Base-by-base conservation (phyloP, 2,113 vertebrate genomes). In the Labrus mixtus region DNA sequence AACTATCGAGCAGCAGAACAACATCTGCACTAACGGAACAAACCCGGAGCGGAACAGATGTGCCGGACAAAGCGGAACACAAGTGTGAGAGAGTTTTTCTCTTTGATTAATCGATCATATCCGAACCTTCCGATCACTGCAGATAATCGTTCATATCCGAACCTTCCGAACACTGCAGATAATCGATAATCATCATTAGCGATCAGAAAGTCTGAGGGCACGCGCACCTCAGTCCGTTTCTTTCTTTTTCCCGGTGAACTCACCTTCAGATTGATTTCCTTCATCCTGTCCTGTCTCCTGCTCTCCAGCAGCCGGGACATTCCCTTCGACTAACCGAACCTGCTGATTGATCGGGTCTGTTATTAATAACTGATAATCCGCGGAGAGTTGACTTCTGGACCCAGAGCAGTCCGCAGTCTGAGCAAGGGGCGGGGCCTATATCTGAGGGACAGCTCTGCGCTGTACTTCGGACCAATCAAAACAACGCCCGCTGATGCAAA, bases 251-350 rank as follows among this genome's bases (percentile, higher is more conserved):
- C 15, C 39, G 45, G 60, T 43, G 39, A 65, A 82, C 93, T 93
- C 85, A 95, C 94, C 93, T 93, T 93, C 56, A 85, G 59, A 76
- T 92, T 94, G 36, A 89, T 92, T 68, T 94, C 94, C 81, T 93
- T 95, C 91, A 95, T 94, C 90, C 92, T 94, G 82, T 94, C 92
- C 69, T 90, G 89, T 67, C 91, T 92, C 84, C 90, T 91, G 73
- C 70, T 83, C 76, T 90, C 87, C 69, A 91, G 76, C 79, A 91
- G 73, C 61, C 89, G 85, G 82, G 90, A 91, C 90, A 91, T 92
- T 68, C 87, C 90, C 76, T 71, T 67, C 36, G 41, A 61, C n/a
- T 3, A 10, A 79, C 17, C 70, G 6, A 65, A 41, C 67, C 10
- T 9, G 15, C 19, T n/a, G 48, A 9, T 51, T 19, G 25, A 67